phyloP scores from a whole-genome alignment of 1,140 invertebrate species.

The Drosophila pandora region DNA sequence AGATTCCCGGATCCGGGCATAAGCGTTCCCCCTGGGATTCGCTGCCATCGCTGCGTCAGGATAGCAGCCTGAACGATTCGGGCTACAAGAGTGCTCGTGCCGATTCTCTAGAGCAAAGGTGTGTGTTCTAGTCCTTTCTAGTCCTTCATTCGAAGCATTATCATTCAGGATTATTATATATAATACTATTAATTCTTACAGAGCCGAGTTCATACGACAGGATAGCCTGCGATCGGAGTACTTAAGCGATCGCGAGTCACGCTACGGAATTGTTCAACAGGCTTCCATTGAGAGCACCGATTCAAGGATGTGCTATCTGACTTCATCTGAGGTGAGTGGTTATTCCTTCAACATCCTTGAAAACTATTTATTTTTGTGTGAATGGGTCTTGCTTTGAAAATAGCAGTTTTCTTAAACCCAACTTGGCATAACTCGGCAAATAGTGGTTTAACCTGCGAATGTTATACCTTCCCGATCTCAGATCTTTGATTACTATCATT shows the following conservation, averaged over 20 bases:
- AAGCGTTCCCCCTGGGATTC: constrained; percentile 93
- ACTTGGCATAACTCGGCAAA: no score
- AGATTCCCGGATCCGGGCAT: constrained; percentile 82
- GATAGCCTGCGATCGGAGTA: constrained; percentile 95
- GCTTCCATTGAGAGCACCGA: constrained; percentile 96
- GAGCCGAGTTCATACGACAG: constrained; percentile 93
- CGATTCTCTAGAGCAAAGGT: constrained; percentile 94
- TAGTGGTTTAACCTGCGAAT: no score
- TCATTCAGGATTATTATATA: background rate
- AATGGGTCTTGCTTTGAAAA: background rate
- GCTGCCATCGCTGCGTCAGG: constrained; percentile 91
- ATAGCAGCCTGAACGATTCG: constrained; percentile 92
- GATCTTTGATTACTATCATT: no score
- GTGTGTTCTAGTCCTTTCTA: constrained; percentile 23
- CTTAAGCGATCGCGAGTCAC: constrained; percentile 93
- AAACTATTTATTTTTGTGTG: background rate
- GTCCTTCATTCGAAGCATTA: background rate
- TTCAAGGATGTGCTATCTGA: constrained; percentile 95
- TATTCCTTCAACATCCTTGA: background rate
- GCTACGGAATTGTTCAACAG: constrained; percentile 95
- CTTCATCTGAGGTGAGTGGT: constrained; percentile 95
- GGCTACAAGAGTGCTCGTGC: constrained; percentile 93
- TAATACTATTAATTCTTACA: constrained; percentile 83
- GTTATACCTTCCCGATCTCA: no score
- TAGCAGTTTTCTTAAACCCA: no score